Evolutionary conservation across 2,888 invertebrate species (phyloP).

Genomic region (Caprella mutica): DNA sequence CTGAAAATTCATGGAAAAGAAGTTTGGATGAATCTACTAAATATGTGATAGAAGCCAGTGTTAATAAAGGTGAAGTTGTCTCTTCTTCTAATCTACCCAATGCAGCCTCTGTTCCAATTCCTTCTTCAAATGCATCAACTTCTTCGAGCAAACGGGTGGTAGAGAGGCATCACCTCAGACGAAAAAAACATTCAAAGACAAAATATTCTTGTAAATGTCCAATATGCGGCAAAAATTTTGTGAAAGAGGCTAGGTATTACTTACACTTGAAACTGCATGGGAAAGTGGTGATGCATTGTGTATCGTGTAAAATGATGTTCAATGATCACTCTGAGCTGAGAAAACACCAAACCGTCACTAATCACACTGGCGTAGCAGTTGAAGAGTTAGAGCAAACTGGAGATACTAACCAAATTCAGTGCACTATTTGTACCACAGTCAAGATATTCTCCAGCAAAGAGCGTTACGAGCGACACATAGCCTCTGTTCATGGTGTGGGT

Average conservation of each 20-base stretch:
- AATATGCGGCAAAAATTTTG: conserved; percentile 1
- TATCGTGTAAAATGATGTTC: conserved; percentile 25
- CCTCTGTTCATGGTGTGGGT: not conserved
- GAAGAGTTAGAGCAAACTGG: not conserved
- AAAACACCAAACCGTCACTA: conserved; percentile 17
- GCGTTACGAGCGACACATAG: not conserved
- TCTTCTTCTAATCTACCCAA: too few species aligned
- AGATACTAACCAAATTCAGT: not conserved
- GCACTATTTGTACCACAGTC: not conserved
- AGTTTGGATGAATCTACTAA: too few species aligned
- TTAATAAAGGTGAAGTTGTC: too few species aligned
- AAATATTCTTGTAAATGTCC: too few species aligned
- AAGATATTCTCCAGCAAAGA: not conserved
- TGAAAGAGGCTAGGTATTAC: not conserved
- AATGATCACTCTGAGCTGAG: conserved; percentile 19
- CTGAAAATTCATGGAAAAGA: too few species aligned
- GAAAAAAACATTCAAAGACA: too few species aligned
- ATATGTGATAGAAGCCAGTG: too few species aligned
- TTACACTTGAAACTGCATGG: conserved; percentile 17
- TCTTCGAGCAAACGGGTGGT: too few species aligned
- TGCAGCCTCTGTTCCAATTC: too few species aligned
- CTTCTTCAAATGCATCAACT: too few species aligned
- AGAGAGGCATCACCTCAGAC: too few species aligned
- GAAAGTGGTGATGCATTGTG: conserved; percentile 25
- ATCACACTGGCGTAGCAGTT: conserved; percentile 18